Percentiles rank a stretch among this genome's conserved stretches.
Conservation (phyloP, 2,797 vertebrate genomes). For the Kryptopterus vitreolus region DNA sequence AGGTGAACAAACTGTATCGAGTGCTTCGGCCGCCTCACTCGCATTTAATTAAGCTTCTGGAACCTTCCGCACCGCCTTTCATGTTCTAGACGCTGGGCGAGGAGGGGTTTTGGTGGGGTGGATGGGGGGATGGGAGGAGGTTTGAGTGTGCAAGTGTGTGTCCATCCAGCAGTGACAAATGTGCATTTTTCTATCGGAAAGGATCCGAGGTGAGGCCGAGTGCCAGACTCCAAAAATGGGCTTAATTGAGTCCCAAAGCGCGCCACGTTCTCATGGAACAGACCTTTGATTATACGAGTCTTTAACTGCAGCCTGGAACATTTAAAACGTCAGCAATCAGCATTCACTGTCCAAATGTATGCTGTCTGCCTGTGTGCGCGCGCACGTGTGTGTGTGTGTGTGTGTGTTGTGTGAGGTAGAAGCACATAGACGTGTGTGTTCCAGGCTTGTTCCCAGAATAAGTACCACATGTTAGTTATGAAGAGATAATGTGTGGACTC, state of each 20-base stretch:
- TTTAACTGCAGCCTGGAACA: conserved; percentile 48
- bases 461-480: neutral
- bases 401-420: conserved; percentile 1
- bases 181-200: conserved; percentile 72
- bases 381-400: conserved; percentile 20
- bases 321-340: conserved; percentile 45
- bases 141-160: conserved; percentile 5
- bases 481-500: neutral
- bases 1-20: conserved; percentile 88
- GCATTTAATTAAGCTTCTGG: conserved; percentile 90
- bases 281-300: conserved; percentile 41
- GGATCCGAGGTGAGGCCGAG: conserved; percentile 72
- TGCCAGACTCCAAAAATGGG: conserved; percentile 66
- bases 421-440: conserved; percentile 23
- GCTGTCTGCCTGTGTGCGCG: conserved; percentile 5
- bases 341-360: conserved; percentile 32
- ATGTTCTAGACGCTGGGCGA: conserved; percentile 57
- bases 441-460: conserved; percentile 31
- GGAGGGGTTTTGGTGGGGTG: conserved; percentile 43
- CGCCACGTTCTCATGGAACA: conserved; percentile 54
- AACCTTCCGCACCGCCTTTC: conserved; percentile 83
- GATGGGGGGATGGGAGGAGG: conserved; percentile 14
- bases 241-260: conserved; percentile 75
- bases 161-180: conserved; percentile 2
- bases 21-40: conserved; percentile 85